Base-by-base conservation (phyloP, 1,140 invertebrate species). In the Drosophila repleta region DNA sequence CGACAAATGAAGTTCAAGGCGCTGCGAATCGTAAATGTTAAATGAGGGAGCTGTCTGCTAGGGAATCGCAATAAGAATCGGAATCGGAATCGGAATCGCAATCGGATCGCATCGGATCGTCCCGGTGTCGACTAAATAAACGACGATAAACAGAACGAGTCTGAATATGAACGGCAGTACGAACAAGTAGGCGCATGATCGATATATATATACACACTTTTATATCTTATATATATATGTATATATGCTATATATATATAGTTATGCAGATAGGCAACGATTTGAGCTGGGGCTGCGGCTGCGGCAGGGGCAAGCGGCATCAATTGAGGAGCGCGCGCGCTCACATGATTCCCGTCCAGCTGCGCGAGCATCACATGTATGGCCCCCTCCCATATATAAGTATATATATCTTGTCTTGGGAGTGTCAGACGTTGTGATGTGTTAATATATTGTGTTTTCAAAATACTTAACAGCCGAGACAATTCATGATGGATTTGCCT, bases 1-100 rank as follows among this genome's bases (percentile, higher is more conserved):
- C 75, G 80, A 67, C 79, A 79, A 87, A 88, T 88, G 82, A 87
- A 87, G 83, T 87, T 88, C 83, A 87, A 87, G 83, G 83, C 83
- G 56, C 64, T 73, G 48, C 74, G 68, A 62, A 46, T 45, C 32
- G 57, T 39, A 18, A 39, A 35, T n/a, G 6, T 15, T 6, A 11
- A 39, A 39, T n/a, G 10, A 11, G 37, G 37, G 13, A 39, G n/a
- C 37, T 39, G 39, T n/a, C 39, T 41, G 17, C n/a, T 41, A 17
- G 24, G 48, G 29, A 39, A 52, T 32, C 45, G 21, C n/a, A n/a
- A n/a, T n/a, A n/a, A n/a, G 20, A 53, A 43, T 49, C 29, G 52
- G n/a, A 29, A 46, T 46, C 43, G 57, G 37, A 43, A 58, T 58
- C 49, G 37, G 15, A 62, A 60, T 37, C 39, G 58, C 41, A 45